Conservation (phyloP, 2,797 vertebrate species). For the Toxotes lorentzi region DNA sequence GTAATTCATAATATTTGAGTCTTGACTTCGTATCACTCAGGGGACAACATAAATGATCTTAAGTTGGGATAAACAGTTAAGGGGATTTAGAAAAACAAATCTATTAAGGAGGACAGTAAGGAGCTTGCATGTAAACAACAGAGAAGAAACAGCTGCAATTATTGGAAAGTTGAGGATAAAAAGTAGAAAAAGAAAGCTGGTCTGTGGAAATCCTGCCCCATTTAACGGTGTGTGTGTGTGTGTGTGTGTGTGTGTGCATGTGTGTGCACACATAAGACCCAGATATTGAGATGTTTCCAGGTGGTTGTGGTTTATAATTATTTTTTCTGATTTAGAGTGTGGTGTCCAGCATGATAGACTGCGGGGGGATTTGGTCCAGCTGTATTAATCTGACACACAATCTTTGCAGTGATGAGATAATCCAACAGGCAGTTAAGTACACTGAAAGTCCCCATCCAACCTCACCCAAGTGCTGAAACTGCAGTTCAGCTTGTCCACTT, state of each 20-base stretch:
- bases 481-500: slow-evolving; percentile 54
- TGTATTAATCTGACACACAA: slow-evolving; percentile 38
- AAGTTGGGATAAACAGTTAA: slow-evolving; percentile 26
- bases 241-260: neutral
- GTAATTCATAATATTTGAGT: slow-evolving; percentile 37
- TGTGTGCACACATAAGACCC: neutral
- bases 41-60: slow-evolving; percentile 37
- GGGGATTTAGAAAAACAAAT: slow-evolving; percentile 41
- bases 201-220: slow-evolving; percentile 55
- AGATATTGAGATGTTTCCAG: slow-evolving; percentile 39
- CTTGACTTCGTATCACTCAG: slow-evolving; percentile 23
- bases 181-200: slow-evolving; percentile 24
- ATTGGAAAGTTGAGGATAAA: slow-evolving; percentile 28
- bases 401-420: slow-evolving; percentile 54
- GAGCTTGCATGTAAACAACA: slow-evolving; percentile 22
- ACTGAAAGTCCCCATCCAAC: slow-evolving; percentile 40
- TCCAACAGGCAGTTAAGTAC: slow-evolving; percentile 29
- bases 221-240: slow-evolving; percentile 11
- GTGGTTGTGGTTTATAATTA: slow-evolving; percentile 61
- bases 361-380: slow-evolving; percentile 56
- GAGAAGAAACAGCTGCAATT: slow-evolving; percentile 31
- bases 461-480: slow-evolving; percentile 62
- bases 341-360: slow-evolving; percentile 34
- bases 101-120: slow-evolving; percentile 36
- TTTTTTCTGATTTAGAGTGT: slow-evolving; percentile 38